phyloP scores from a whole-genome alignment of 2,888 invertebrate species.

The Hybos culiciformis region DNA sequence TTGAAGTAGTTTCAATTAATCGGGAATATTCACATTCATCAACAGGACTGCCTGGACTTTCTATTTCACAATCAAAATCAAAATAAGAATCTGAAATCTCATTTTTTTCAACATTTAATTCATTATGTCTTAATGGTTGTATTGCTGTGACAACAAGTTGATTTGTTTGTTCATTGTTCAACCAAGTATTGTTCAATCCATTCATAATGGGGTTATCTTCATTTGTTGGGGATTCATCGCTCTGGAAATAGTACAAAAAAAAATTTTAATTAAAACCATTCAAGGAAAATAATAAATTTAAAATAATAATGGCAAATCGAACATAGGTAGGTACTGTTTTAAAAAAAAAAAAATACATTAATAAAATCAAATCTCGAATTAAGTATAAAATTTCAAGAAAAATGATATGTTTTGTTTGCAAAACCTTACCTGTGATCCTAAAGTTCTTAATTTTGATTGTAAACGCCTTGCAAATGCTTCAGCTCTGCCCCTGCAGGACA shows the following conservation, averaged over 20 bases:
- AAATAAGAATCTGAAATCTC: conserved; percentile 44
- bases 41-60: conserved; percentile 56
- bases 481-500: conserved; percentile 67
- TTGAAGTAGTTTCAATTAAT: conserved; percentile 39
- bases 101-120: conserved; percentile 23
- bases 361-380: neutral
- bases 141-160: conserved; percentile 30
- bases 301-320: neutral
- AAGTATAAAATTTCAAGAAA: neutral
- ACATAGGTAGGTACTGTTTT: neutral
- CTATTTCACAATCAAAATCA: conserved; percentile 49
- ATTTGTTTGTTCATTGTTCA: conserved; percentile 18
- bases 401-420: neutral
- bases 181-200: conserved; percentile 29
- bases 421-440: conserved; percentile 45
- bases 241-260: conserved; percentile 18
- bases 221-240: conserved; percentile 23
- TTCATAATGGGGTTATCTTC: conserved; percentile 31
- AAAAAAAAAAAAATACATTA: neutral
- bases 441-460: conserved; percentile 57
- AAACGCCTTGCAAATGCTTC: conserved; percentile 68
- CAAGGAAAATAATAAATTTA: neutral
- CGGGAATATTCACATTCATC: conserved; percentile 45
- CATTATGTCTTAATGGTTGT: conserved; percentile 38
- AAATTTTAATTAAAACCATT: neutral